Evolutionary conservation across 2,113 vertebrate genomes (phyloP).

Genomic region (Todiramphus saurophagus): DNA sequence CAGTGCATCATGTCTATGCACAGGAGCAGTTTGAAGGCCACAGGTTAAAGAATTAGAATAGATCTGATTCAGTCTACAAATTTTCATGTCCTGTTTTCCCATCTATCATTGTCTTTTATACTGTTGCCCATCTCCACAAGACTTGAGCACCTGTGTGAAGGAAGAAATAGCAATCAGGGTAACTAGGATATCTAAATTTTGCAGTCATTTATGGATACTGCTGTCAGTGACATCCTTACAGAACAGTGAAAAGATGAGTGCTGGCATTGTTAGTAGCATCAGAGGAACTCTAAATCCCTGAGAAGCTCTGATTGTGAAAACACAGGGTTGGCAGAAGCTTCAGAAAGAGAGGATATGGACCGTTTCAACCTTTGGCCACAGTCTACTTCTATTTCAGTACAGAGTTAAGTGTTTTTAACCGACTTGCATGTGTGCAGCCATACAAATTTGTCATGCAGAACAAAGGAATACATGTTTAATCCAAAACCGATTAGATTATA

Average conservation of each 20-base stretch:
- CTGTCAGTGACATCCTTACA: not conserved
- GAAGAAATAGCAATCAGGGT: not conserved
- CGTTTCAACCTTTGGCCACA: constrained; percentile 42
- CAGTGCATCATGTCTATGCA: not conserved
- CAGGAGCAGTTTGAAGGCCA: not conserved
- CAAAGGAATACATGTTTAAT: constrained; percentile 51
- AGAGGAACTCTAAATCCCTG: constrained; percentile 46
- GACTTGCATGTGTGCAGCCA: constrained; percentile 15
- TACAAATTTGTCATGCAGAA: constrained; percentile 47
- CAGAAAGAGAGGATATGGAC: constrained; percentile 64
- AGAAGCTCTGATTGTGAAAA: constrained; percentile 61
- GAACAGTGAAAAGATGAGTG: constrained; percentile 1
- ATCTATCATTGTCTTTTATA: not conserved
- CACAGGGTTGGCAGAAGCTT: constrained; percentile 58
- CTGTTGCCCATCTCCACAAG: rapidly evolving
- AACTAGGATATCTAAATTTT: not conserved
- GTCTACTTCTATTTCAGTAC: constrained; percentile 61
- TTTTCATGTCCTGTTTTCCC: not conserved
- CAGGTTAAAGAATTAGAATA: not conserved
- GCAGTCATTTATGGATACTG: not conserved
- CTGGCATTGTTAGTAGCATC: constrained; percentile 20
- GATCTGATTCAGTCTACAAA: not conserved
- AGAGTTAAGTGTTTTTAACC: constrained; percentile 52
- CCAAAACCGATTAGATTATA: constrained; percentile 41
- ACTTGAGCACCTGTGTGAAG: not conserved